These are phyloP conservation scores for Pararge aegeria DNA, from an alignment of 1,140 invertebrate species.

Conservation along the genomic window DNA sequence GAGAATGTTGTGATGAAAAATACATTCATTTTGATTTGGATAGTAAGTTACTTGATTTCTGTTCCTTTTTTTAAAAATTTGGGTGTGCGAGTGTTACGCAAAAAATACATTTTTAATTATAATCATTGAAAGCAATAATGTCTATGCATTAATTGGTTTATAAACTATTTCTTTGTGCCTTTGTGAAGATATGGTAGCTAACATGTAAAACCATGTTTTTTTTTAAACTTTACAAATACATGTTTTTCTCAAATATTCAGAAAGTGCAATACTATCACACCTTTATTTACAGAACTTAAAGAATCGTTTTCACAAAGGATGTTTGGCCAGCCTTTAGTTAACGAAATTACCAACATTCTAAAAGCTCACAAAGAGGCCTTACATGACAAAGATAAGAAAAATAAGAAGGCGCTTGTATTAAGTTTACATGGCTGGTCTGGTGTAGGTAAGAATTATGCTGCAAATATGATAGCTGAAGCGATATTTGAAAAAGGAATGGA, in stretches of 20 bases:
- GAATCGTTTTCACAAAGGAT: constrained; percentile 62
- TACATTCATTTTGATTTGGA: constrained; percentile 62
- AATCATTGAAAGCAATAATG: too few species aligned
- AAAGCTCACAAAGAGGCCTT: constrained; percentile 80
- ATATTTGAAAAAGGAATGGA: constrained; percentile 87
- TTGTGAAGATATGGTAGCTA: too few species aligned
- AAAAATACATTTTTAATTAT: too few species aligned
- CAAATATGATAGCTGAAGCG: constrained; percentile 88
- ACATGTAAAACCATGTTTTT: too few species aligned
- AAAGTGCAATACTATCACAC: too few species aligned
- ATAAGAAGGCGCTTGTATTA: constrained; percentile 85
- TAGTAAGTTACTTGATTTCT: constrained; percentile 41
- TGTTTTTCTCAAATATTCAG: too few species aligned
- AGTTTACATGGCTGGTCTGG: constrained; percentile 91
- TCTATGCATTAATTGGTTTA: too few species aligned
- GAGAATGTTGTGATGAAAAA: constrained; percentile 63
- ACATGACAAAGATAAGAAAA: constrained; percentile 59
- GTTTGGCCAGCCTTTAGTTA: constrained; percentile 86
- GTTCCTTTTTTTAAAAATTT: neutral
- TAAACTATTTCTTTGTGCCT: too few species aligned
- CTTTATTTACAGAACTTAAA: constrained; percentile 52
- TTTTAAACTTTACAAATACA: too few species aligned
- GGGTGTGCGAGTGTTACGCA: too few species aligned
- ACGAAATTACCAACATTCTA: constrained; percentile 74
- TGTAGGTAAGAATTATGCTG: constrained; percentile 93